These are phyloP conservation scores for Rhagoletis zephyria DNA, from an alignment of 1,140 invertebrate genomes.

Conservation along the genomic window DNA sequence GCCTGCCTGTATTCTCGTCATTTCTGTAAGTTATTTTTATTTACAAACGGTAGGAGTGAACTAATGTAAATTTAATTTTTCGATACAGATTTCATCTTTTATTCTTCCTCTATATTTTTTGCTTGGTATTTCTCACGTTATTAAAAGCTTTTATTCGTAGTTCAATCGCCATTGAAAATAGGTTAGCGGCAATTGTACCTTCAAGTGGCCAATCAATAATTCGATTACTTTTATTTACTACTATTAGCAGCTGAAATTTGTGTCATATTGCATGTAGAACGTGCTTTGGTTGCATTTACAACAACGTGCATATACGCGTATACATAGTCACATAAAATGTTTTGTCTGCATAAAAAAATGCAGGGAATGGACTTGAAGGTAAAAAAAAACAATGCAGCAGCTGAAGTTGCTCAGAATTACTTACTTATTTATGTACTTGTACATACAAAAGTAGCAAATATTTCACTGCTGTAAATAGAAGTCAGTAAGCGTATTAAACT, in stretches of 20 bases:
- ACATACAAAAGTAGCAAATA: not conserved
- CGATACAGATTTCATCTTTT: not conserved
- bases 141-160: not conserved
- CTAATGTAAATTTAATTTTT: not conserved
- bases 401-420: not conserved
- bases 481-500: not conserved
- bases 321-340: not conserved
- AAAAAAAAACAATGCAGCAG: not conserved
- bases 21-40: conserved; percentile 36
- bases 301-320: not conserved
- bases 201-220: conserved; percentile 43
- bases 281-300: too few species aligned
- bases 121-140: not conserved
- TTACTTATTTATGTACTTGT: not conserved
- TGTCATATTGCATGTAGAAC: too few species aligned
- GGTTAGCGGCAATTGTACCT: conserved; percentile 22
- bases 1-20: not conserved
- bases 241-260: not conserved
- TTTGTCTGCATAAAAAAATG: not conserved
- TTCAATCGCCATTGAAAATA: conserved; percentile 38
- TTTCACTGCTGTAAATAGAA: not conserved
- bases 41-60: not conserved
- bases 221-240: not conserved
- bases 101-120: not conserved
- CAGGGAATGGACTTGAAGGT: not conserved